These are phyloP conservation scores for Heliangelus exortis DNA, from an alignment of 2,797 vertebrate species.

Conservation along the genomic window DNA sequence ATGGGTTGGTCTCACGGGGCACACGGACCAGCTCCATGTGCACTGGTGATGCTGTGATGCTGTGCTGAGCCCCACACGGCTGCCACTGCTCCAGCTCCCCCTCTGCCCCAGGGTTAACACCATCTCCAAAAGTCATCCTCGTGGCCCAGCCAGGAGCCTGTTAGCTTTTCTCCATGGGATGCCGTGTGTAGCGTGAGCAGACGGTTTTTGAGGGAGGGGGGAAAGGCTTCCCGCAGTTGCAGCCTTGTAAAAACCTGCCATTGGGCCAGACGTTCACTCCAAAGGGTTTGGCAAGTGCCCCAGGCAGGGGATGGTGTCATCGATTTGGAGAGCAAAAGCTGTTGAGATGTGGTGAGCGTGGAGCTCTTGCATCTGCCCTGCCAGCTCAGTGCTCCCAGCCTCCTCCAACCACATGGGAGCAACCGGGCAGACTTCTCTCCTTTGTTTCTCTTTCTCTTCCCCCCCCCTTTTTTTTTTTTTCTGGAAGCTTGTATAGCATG, in stretches of 20 bases:
- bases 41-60: accelerated
- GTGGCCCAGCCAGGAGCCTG: accelerated
- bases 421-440: neutral
- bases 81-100: neutral
- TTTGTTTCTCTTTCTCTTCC: too few relatives aligned
- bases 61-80: neutral
- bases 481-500: neutral
- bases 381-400: neutral
- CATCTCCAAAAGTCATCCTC: neutral
- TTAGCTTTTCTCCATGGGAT: neutral
- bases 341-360: neutral
- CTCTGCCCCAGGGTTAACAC: accelerated
- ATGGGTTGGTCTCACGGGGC: neutral
- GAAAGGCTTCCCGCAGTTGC: neutral
- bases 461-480: neutral
- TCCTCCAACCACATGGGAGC: neutral
- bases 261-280: neutral
- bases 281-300: neutral
- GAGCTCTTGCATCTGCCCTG: neutral
- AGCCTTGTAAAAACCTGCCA: neutral
- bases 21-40: accelerated
- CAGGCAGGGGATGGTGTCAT: neutral
- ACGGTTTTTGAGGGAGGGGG: accelerated
- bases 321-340: neutral
- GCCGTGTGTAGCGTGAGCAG: accelerated